Base-by-base conservation (phyloP, 2,113 vertebrate species). In the Tautogolabrus adspersus region DNA sequence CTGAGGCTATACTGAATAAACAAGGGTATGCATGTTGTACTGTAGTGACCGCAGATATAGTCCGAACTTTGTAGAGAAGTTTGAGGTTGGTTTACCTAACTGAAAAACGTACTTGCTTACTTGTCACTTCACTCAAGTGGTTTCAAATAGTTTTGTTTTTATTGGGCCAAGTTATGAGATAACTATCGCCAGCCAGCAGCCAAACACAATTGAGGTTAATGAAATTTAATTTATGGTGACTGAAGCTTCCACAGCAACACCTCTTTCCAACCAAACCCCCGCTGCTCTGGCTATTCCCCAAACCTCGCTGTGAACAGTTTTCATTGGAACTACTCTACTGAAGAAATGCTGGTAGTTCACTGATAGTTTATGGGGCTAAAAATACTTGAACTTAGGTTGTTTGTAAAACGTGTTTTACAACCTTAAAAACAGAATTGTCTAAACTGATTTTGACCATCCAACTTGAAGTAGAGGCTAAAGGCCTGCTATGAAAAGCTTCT, bases 1-100 rank as follows among this genome's bases (percentile, higher is more conserved):
- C 68, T 66, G 70, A 51, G 40, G 63, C 47, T 61, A n/a, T n/a
- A 60, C 19, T 81, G 83, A 90, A 89, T 79, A 74, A 79, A 89
- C 64, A 82, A 74, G 72, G 71, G 69, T 56, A 8, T 64, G 68
- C 59, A 63, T n/a, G 22, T 62, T 71, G 66, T 69, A 70, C 34
- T 40, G 80, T 19, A 10, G n/a, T 70, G 56, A 77, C 65, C 47
- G 40, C 19, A 77, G 65, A 65, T 18, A 30, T 11, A 8, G 23
- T 34, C 10, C 51, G 22, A 11, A 10, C 5, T 64, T 51, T 69
- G 23, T 12, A 61, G 64, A 72, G 38, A 59, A 70, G 21, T 63
- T 18, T 57, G 62, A 77, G 22, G 37, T 60, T 23, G 19, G 34
- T 19, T 57, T 5, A 34, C 30, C 30, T 16, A 8, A 40, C 18